Base-by-base conservation (phyloP, 1,140 invertebrate species). In the Uloborus diversus region DNA sequence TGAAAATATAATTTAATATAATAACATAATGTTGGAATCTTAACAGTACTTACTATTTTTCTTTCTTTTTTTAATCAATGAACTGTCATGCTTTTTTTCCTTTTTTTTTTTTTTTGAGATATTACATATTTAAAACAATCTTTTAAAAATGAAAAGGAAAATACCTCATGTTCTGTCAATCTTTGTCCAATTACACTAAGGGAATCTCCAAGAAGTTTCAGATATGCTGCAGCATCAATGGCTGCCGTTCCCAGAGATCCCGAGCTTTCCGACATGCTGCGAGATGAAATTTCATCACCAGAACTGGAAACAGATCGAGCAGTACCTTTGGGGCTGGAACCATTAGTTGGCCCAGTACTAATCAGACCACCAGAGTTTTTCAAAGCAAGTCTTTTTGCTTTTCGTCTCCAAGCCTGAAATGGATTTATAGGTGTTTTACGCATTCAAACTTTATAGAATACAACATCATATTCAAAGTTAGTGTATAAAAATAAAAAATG, bases 141-240 rank as follows among this genome's bases (percentile, higher is more conserved):
- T n/a, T n/a, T n/a, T n/a, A n/a, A n/a, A n/a, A n/a, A n/a, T n/a
- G n/a, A n/a, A n/a, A n/a, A n/a, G n/a, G n/a, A n/a, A n/a, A 25
- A 56, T 87, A 93, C 93, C 88, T 96, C 94, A 84, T 96, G 94
- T 85, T 97, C 95, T 85, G 95, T 96, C 0, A 98, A 89, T 35
- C 95, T 88, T 86, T 95, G 94, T 0, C 96, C 96, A 84, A 98
- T 97, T 82, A 96, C 95, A 27, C 93, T 93, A 5, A 99, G 89
- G 84, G 95, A 97, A 85, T 98, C 96, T 0, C 96, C 96, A 1
- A 99, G 88, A 28, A 98, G 89, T 75, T 95, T 94, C 1, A 99
- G 88, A 88, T 98, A 96, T 0, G 96, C 95, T 3, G 96, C 96
- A 25, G 96, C 93, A 87, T 98, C 96, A 2, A 96, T 91, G 0